Conservation (phyloP, 2,888 invertebrate genomes). For the Lysandra coridon region DNA sequence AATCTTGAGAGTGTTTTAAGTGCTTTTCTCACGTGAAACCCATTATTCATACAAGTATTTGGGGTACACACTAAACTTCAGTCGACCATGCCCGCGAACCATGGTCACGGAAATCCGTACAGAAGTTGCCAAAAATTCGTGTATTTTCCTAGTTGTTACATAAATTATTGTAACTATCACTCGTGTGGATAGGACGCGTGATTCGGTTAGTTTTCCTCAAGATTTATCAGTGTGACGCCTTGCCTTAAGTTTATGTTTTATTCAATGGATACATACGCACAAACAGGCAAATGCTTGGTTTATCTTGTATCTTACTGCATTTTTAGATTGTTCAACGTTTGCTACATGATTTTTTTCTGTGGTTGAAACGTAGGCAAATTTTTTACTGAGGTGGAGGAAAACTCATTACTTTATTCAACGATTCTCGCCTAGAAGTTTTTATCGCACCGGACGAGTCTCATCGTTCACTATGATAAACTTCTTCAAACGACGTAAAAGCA, state of each 20-base stretch:
- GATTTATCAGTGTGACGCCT: not conserved
- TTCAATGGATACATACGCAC: not conserved
- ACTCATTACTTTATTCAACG: not conserved
- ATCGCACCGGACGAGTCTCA: not conserved
- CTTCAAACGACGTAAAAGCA: not conserved
- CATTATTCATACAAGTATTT: not conserved
- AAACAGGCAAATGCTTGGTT: not conserved
- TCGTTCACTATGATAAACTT: not conserved
- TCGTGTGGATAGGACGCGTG: not conserved
- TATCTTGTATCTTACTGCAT: not conserved
- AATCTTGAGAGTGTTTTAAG: not conserved
- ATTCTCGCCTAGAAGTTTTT: not conserved
- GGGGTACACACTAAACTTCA: not conserved
- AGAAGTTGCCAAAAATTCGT: not conserved
- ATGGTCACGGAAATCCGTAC: not conserved
- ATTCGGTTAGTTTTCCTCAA: not conserved
- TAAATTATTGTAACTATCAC: constrained; percentile 1
- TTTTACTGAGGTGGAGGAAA: not conserved
- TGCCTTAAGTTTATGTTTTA: not conserved
- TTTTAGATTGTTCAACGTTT: not conserved
- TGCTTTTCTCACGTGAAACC: not conserved
- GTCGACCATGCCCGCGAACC: not conserved
- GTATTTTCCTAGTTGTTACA: not conserved
- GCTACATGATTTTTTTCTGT: not conserved
- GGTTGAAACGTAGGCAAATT: not conserved